Base-by-base conservation (phyloP, 2,888 invertebrate genomes). In the Tenthredo livida region DNA sequence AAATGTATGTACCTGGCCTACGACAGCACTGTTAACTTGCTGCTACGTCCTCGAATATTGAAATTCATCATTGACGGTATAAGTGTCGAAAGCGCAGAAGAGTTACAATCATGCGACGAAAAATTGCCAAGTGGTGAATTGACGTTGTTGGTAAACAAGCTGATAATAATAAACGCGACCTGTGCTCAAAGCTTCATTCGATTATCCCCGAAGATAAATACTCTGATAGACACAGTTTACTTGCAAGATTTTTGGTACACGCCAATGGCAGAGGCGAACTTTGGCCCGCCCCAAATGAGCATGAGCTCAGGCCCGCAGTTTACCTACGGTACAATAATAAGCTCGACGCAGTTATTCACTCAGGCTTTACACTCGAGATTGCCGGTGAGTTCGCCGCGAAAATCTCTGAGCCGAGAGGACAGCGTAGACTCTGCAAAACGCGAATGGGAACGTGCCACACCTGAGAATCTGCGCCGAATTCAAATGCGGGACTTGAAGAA, bases 51-150 rank as follows among this genome's bases (percentile, higher is more conserved):
- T 3, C 89, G 93, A 50, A 93, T 93, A 43, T 88, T 93, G 0
- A 93, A 93, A 84, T 93, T 93, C 85, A 93, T 93, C 40, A 93
- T 93, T 84, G 93, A 93, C 70, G 93, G 93, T 4, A 93, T 93
- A 29, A 93, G 92, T 85, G 91, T 93, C 2, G 92, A 93, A 78
- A 93, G 92, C 37, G 92, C 93, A 1, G 93, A 93, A 84, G 93
- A 93, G 50, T 84, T 93, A n/a, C 92, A 93, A 82, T 92, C 90
- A 0, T 93, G 93, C 85, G 93, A 93, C 84, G 92, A 93, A 72
- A 90, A 90, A 21, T 87, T 90, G 37, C 90, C 92, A 0, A 93
- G 93, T 54, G 90, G 90, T 2, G 93, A 93, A 70, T 84, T 93
- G 0, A 91, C 91, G 65, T 85, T 93, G 3, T 85, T 93, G 9